phyloP scores from a whole-genome alignment of 1,140 invertebrate species.

The Anastatus disparis region DNA sequence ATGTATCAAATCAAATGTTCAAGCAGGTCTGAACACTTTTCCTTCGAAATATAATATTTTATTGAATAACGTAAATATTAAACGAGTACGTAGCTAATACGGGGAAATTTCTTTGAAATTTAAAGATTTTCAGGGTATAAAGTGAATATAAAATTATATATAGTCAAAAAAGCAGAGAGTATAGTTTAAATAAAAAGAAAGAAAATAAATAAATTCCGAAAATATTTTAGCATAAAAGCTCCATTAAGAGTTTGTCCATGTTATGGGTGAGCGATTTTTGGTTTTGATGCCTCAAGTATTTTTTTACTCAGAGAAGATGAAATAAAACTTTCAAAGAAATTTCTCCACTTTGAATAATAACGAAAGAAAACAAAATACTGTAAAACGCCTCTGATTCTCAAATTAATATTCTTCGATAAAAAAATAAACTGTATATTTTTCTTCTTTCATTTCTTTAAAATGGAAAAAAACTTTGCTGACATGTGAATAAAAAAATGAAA shows the following conservation, averaged over 20 bases:
- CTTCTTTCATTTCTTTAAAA: neutral
- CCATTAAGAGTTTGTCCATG: neutral
- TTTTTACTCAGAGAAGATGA: conserved; percentile 4
- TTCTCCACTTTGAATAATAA: too few relatives aligned
- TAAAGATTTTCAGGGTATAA: neutral
- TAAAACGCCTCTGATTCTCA: neutral
- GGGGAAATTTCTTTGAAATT: conserved; percentile 10
- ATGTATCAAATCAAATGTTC: conserved; percentile 33
- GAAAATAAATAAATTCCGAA: neutral
- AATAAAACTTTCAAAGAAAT: conserved; percentile 16
- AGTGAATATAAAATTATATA: neutral
- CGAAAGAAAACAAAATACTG: neutral
- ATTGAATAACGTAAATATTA: neutral
- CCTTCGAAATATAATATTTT: conserved; percentile 19
- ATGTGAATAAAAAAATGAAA: neutral
- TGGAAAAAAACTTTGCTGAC: neutral
- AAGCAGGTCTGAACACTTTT: conserved; percentile 37
- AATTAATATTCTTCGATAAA: neutral
- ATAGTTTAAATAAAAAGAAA: neutral
- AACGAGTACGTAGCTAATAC: neutral
- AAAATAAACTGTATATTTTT: conserved; percentile 11
- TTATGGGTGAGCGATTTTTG: neutral
- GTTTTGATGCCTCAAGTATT: conserved; percentile 1
- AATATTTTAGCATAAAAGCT: conserved; percentile 6
- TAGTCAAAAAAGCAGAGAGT: neutral